A percentile compares a stretch with the other conserved stretches of the same genome.
These are phyloP conservation scores for Euleptes europaea DNA, from an alignment of 2,113 vertebrate genomes.

Conservation along the genomic window DNA sequence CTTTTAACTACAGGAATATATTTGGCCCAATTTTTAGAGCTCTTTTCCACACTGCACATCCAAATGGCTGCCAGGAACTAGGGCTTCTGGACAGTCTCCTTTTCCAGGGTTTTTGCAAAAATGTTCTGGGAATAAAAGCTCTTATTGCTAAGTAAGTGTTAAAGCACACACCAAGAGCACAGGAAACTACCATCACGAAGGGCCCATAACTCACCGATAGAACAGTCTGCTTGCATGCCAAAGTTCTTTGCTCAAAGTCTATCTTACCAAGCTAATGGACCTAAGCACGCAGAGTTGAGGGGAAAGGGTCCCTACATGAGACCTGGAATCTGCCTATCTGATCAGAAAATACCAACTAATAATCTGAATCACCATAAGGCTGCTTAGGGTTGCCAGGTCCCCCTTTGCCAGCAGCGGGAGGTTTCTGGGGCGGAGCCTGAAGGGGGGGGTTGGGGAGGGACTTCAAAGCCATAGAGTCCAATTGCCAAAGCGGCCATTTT, in stretches of 20 bases:
- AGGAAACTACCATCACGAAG: too few relatives aligned
- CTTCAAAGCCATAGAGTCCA: too few relatives aligned
- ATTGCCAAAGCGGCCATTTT: too few relatives aligned
- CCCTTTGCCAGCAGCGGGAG: too few relatives aligned
- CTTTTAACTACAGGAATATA: background rate
- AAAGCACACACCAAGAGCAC: background rate
- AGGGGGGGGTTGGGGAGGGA: too few relatives aligned
- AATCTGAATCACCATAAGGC: background rate
- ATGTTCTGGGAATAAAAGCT: background rate
- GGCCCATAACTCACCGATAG: too few relatives aligned
- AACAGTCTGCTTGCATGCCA: too few relatives aligned
- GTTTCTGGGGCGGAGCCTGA: too few relatives aligned
- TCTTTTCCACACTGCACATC: constrained; percentile 15
- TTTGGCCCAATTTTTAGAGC: constrained; percentile 18
- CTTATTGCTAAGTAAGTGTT: background rate
- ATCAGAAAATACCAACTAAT: background rate
- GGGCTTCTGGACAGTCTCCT: background rate
- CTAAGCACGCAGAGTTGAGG: too few relatives aligned
- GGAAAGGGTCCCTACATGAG: background rate
- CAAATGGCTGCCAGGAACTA: constrained; percentile 18
- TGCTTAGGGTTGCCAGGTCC: too few relatives aligned
- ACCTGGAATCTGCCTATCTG: background rate
- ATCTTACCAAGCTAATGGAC: too few relatives aligned
- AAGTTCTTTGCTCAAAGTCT: too few relatives aligned
- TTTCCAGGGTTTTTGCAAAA: background rate